Percentiles rank a stretch among this genome's conserved stretches.
phyloP scores from a whole-genome alignment of 2,113 vertebrate species.

The Maccullochella peelii region DNA sequence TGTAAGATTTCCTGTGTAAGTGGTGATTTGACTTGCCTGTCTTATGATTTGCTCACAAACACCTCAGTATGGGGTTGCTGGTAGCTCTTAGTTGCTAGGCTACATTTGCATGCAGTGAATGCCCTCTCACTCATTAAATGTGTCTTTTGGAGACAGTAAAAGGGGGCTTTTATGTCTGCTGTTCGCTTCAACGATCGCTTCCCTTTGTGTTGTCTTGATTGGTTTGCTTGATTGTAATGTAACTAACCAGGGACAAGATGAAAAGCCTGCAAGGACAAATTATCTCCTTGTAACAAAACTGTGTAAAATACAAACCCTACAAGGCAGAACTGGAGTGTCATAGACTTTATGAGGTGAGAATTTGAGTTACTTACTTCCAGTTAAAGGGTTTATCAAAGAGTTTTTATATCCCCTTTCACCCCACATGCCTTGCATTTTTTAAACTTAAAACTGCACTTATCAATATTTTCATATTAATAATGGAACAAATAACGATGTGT shows the following conservation, averaged over 20 bases:
- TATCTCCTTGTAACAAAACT: background rate
- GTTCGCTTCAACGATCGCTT: background rate
- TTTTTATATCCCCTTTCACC: background rate
- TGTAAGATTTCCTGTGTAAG: background rate
- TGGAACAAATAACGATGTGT: background rate
- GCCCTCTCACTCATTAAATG: slow-evolving; percentile 21
- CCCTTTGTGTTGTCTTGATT: slow-evolving; percentile 13
- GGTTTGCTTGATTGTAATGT: slow-evolving; percentile 19
- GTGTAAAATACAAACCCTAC: background rate
- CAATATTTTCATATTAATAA: background rate
- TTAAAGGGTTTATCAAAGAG: background rate
- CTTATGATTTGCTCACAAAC: slow-evolving; percentile 23
- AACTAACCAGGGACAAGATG: background rate
- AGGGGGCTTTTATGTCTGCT: slow-evolving; percentile 16
- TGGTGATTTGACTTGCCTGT: slow-evolving; percentile 2
- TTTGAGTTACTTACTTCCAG: background rate
- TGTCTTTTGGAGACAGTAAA: slow-evolving; percentile 21
- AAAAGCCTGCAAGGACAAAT: slow-evolving; percentile 21
- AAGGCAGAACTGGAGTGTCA: background rate
- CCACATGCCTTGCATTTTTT: background rate
- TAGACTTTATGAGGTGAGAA: background rate
- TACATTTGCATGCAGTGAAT: slow-evolving; percentile 35
- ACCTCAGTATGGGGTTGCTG: slow-evolving; percentile 2
- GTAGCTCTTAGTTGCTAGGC: slow-evolving; percentile 35
- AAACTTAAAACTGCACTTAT: background rate